Evolutionary conservation across 2,113 vertebrate species (phyloP), one percentile per base, ranked within the genome.

Genomic region (Microtus montanus): DNA sequence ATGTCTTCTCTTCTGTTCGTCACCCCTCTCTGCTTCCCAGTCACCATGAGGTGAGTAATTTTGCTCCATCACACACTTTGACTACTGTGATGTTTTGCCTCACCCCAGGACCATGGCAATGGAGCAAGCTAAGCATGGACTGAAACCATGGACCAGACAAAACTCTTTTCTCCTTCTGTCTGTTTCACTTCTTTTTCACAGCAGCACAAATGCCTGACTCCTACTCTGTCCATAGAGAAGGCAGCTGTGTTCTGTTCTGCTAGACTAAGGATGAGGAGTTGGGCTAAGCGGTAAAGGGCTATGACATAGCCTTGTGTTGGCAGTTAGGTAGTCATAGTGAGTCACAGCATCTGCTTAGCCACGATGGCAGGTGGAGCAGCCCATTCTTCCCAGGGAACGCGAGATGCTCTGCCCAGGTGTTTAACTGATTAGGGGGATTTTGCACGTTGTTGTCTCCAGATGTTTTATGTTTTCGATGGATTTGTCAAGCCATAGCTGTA

Each of bases 321-420:
- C 28, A 80, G 44, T 87, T n/a, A 30, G 9, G 17, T 5, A 30
- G 28, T 4, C 33, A 11, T 7, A 68, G 47, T 24, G 11, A 61
- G n/a, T 14, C 7, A 20, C 35, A 28, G 58, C 2, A 13, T 33
- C 38, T 33, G 26, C 9, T n/a, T 30, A 64, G 20, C 20, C n/a
- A 44, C 22, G 35, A 30, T 83, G 30, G 35, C 7, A 66, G 47
- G 5, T 58, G 26, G 38, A 13, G 14, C 13, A 49, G 38, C 26
- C 5, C 4, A 35, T 19, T 38, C 35, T 75, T 26, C 3, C 24
- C n/a, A 64, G n/a, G 49, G 24, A 6, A 30, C 5, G 0, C 5
- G 15, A 35, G 1, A 73, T 49, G 19, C 47, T 28, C 14, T 35
- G 26, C 78, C n/a, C 19, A 70, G 5, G 11, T 7, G 44, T 70